phyloP scores from a whole-genome alignment of 2,113 vertebrate species.

The Charadrius vociferus region DNA sequence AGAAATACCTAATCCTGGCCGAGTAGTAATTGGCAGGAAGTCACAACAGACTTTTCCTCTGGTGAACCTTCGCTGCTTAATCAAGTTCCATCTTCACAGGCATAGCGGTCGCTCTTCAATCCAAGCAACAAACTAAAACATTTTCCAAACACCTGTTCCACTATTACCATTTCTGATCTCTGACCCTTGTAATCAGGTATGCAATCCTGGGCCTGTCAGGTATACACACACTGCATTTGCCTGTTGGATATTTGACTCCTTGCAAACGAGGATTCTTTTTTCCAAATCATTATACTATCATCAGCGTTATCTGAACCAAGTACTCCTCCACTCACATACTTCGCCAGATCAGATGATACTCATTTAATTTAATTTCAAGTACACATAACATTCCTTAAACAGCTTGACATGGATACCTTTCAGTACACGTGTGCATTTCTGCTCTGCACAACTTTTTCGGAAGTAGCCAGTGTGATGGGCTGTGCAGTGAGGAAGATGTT shows the following conservation, averaged over 20 bases:
- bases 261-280: background rate
- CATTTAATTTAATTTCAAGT: background rate
- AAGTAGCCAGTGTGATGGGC: slow-evolving; percentile 49
- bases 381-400: background rate
- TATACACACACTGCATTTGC: background rate
- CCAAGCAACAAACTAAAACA: background rate
- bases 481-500: slow-evolving; percentile 69
- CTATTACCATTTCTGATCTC: background rate
- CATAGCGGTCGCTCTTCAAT: background rate
- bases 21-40: accelerated
- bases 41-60: background rate
- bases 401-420: background rate
- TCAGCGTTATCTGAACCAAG: background rate
- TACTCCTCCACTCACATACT: background rate
- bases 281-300: background rate
- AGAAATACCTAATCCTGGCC: background rate
- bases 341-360: slow-evolving; percentile 6
- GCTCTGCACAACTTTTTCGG: background rate
- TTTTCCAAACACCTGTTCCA: background rate
- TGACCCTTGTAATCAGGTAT: background rate
- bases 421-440: slow-evolving; percentile 19
- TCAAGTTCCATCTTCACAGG: background rate
- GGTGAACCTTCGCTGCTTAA: background rate
- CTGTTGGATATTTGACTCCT: slow-evolving; percentile 44
- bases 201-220: background rate